Percentiles rank a stretch among this genome's conserved stretches.
Evolutionary conservation across 2,113 vertebrate species (phyloP).

Genomic region (Tachycineta bicolor): DNA sequence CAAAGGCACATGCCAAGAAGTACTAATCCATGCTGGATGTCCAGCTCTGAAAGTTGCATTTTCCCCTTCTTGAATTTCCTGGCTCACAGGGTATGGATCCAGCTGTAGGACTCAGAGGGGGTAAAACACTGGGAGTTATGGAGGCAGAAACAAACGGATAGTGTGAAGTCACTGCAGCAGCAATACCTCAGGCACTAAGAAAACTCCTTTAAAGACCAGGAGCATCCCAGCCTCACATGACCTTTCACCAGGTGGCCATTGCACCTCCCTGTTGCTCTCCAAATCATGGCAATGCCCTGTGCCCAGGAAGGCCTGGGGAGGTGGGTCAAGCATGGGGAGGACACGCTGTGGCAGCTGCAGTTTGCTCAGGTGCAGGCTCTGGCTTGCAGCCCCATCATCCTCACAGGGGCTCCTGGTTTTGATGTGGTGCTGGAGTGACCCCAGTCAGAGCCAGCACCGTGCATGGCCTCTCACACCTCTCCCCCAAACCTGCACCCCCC

Average conservation of each 20-base stretch:
- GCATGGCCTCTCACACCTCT: background rate
- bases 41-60: background rate
- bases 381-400: background rate
- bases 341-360: accelerated
- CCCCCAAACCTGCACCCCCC: background rate
- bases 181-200: background rate
- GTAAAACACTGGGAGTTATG: background rate
- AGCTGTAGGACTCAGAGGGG: background rate
- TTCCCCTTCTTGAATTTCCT: background rate
- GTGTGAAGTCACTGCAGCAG: background rate
- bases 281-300: background rate
- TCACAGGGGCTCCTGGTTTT: background rate
- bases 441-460: accelerated
- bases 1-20: background rate
- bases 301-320: background rate
- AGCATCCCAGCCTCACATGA: background rate
- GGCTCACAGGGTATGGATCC: background rate
- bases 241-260: background rate
- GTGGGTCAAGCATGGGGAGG: accelerated
- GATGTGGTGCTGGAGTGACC: background rate
- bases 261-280: background rate
- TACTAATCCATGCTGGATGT: background rate
- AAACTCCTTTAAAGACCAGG: background rate
- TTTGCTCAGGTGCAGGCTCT: background rate
- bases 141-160: background rate